Conservation (phyloP, 1,140 invertebrate species). For the Planococcus citri region DNA sequence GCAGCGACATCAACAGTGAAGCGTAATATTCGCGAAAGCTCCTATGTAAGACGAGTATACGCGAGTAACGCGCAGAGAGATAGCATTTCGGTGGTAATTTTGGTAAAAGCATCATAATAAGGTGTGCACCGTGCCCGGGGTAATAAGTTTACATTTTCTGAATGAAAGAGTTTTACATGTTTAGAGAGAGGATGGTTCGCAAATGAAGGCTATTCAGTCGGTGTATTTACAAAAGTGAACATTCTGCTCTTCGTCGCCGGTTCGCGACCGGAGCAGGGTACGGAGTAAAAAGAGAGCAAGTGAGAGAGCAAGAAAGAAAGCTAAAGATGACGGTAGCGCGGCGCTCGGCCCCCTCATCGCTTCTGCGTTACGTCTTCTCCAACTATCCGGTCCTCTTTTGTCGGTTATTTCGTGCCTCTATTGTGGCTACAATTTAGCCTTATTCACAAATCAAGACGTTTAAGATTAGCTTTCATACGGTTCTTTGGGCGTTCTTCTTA, state of each 20-base stretch:
- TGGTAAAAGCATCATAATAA: conserved; percentile 15
- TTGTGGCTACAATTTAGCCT: conserved; percentile 20
- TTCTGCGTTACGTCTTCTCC: not conserved
- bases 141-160: conserved; percentile 18
- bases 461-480: conserved; percentile 15
- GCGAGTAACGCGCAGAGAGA: too few species aligned
- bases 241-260: not conserved
- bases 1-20: too few species aligned
- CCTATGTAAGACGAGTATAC: too few species aligned
- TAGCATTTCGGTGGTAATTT: not conserved
- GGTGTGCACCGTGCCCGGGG: conserved; percentile 17
- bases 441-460: conserved; percentile 19
- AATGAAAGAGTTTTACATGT: conserved; percentile 20
- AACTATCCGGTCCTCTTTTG: conserved; percentile 16
- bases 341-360: not conserved
- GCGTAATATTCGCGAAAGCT: too few species aligned
- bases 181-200: conserved; percentile 12
- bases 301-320: too few species aligned
- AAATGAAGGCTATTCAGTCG: conserved; percentile 19
- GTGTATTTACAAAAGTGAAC: conserved; percentile 20
- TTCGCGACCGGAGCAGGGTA: not conserved
- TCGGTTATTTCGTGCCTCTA: conserved; percentile 16
- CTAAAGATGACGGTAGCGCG: too few species aligned
- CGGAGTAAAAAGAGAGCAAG: too few species aligned
- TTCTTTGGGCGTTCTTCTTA: conserved; percentile 1